Percentiles rank a stretch among this genome's conserved stretches.
Conservation (phyloP, 2,888 invertebrate species). For the Linnaemya tessellans region DNA sequence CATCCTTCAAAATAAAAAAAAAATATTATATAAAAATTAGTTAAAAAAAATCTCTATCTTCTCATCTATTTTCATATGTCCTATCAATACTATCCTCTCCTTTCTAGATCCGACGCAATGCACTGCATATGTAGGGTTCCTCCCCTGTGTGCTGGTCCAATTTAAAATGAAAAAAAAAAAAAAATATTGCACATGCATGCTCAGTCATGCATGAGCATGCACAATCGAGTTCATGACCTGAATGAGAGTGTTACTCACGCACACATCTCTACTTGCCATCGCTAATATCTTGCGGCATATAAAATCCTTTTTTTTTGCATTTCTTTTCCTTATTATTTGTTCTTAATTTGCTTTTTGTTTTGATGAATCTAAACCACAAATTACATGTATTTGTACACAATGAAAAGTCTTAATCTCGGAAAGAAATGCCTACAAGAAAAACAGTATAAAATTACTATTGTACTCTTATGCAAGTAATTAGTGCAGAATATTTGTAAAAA, state of each 20-base stretch:
- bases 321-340: constrained; percentile 17
- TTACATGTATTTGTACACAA: constrained; percentile 28
- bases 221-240: too few relatives aligned
- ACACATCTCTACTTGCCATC: background rate
- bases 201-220: too few relatives aligned
- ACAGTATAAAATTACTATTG: constrained; percentile 59
- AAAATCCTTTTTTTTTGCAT: constrained; percentile 47
- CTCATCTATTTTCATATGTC: too few relatives aligned
- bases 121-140: too few relatives aligned
- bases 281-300: constrained; percentile 46
- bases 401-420: constrained; percentile 41
- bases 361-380: constrained; percentile 47
- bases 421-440: constrained; percentile 58
- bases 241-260: background rate
- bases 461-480: constrained; percentile 41
- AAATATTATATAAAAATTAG: too few relatives aligned
- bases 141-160: too few relatives aligned
- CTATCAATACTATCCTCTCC: too few relatives aligned
- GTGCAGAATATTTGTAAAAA: constrained; percentile 14
- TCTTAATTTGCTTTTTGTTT: constrained; percentile 19
- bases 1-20: too few relatives aligned
- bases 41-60: too few relatives aligned
- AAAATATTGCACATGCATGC: too few relatives aligned
- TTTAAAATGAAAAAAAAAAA: too few relatives aligned
- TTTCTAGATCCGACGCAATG: too few relatives aligned